Evolutionary conservation across 2,797 vertebrate genomes (phyloP), one percentile per base, ranked within the genome.

Genomic region (Perodicticus potto): DNA sequence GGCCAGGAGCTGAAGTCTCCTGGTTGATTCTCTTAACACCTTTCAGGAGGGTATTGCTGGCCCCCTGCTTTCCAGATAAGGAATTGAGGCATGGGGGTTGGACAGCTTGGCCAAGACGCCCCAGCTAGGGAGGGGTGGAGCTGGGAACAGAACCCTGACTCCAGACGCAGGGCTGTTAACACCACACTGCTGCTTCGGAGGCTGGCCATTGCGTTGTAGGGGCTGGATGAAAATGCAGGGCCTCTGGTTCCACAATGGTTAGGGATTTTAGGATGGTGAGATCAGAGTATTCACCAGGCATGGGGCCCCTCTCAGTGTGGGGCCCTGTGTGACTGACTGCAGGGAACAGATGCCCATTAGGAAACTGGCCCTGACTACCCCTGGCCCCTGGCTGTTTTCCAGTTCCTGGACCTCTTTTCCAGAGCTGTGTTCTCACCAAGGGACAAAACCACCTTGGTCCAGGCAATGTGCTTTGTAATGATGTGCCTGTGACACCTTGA

Each of bases 261-360:
- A 92, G 84, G 23, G n/a, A 43, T 61, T 84, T 81, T 61, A 53
- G 63, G 67, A 80, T 0, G 11, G 29, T n/a, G 74, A 57, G 32
- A 37, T n/a, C 34, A 16, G 72, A 65, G 37, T 49, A 1, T 23
- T 69, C 14, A 32, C 77, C 12, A 55, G 34, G 29, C 8, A 0
- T 73, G 32, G 70, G 67, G 45, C 3, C 49, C 77, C 83, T 61
- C 73, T 22, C 55, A 43, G 32, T 0, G 11, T 11, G 37, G 53
- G 17, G 45, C 17, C 61, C 29, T 10, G 2, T 17, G 53, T 49
- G 92, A n/a, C 13, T 22, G 22, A 23, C 5, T 2, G 6, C 61
- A 8, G 0, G 6, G 37, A 65, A 37, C 14, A 53, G 37, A 19
- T 0, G 0, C 25, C 53, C 10, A 53, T 53, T 3, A 27, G 87